Evolutionary conservation across 2,797 vertebrate genomes (phyloP), one percentile per base, ranked within the genome.

Genomic region (Coendou prehensilis): DNA sequence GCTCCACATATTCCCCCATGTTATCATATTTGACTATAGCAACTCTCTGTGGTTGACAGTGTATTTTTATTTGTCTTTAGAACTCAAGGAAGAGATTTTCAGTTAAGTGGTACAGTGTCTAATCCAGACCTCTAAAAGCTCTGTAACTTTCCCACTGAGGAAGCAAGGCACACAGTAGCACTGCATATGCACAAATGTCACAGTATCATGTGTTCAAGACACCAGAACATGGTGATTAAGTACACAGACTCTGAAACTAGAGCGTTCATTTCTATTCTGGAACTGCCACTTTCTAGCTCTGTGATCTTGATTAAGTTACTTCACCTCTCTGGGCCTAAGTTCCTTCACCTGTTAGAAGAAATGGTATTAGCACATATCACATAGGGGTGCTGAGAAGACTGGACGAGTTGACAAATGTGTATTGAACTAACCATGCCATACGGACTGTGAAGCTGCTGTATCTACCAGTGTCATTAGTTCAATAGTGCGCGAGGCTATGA

Each of bases 261-360:
- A 59, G 28, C 26, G 11, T 14, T 71, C 5, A 0, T 79, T 87
- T 28, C 84, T 64, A 54, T 30, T 13, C 13, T 75, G 9, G 3
- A 79, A 54, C 59, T 75, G 9, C 30, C 23, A 4, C 28, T 76
- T 33, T 26, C 17, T 33, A 79, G 5, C 56, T 80, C 15, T 93
- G 18, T 50, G 8, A 33, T 69, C 64, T 87, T 91, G 17, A 9
- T 78, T 82, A 79, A 50, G 8, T 57, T 14, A 28, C 6, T 59
- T 80, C 67, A 73, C 7, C 18, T 82, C 50, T 50, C 52, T 85
- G 67, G 41, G 28, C 50, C n/a, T 96, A 87, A 64, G 15, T 71
- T 80, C 18, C 28, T 73, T 81, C 84, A 45, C 50, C 20, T 85
- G 37, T 94, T 88, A 64, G 88, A 87, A 33, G n/a, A 59, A 79